Evolutionary conservation across 2,113 vertebrate genomes (phyloP).

Genomic region (Malurus cyaneus): DNA sequence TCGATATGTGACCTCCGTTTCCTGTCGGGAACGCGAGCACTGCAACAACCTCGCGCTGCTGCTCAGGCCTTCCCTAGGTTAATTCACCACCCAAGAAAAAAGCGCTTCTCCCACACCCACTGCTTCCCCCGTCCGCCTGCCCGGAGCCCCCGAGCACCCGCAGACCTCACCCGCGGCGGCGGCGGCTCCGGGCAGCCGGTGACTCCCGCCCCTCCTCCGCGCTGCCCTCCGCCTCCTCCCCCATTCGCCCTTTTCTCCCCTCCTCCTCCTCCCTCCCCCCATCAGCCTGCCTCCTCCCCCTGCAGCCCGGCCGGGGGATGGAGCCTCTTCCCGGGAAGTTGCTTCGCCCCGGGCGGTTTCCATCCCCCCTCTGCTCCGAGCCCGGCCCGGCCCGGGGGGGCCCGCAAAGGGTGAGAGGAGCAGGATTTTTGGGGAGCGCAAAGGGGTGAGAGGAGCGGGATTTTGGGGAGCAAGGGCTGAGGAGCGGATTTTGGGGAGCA

Average conservation of each 20-base stretch:
- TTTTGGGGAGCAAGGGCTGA: too few relatives aligned
- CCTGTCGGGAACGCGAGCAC: too few relatives aligned
- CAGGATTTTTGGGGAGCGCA: too few relatives aligned
- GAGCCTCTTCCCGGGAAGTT: constrained; percentile 19
- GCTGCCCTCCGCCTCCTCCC: constrained; percentile 7
- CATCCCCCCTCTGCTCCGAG: neutral
- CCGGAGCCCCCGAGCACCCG: neutral
- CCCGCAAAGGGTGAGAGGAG: neutral
- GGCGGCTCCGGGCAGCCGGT: neutral
- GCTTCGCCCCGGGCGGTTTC: neutral
- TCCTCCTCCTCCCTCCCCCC: neutral
- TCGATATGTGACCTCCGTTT: too few relatives aligned
- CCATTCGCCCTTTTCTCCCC: neutral
- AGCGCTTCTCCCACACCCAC: neutral
- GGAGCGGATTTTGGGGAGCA: too few relatives aligned
- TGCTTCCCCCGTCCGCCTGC: neutral
- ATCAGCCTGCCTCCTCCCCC: neutral
- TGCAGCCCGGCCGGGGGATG: neutral
- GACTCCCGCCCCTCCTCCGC: constrained; percentile 2
- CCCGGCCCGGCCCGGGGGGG: neutral
- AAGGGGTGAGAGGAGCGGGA: too few relatives aligned
- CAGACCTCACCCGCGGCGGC: constrained; percentile 39
- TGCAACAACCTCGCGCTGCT: too few relatives aligned
- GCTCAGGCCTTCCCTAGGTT: neutral
- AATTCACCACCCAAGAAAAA: neutral